These are phyloP conservation scores for Bryconaethiops microstoma DNA, from an alignment of 2,797 vertebrate species.

Conservation along the genomic window DNA sequence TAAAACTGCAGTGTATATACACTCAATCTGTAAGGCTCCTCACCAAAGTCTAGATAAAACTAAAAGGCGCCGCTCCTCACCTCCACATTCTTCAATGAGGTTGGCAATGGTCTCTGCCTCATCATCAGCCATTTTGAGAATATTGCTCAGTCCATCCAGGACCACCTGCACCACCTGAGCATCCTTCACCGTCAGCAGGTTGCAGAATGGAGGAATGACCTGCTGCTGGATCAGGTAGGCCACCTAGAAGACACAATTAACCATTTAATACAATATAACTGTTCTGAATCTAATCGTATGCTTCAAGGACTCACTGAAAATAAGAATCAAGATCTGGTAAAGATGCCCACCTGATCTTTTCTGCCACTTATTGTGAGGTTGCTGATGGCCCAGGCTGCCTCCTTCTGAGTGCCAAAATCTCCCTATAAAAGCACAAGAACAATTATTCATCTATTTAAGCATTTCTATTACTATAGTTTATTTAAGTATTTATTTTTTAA, in stretches of 20 bases:
- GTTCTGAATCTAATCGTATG: neutral
- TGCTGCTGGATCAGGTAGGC: slow-evolving; percentile 97
- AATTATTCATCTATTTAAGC: too few species aligned
- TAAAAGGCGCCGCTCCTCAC: slow-evolving; percentile 67
- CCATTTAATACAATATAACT: neutral
- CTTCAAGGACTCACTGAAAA: neutral
- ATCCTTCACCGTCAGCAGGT: slow-evolving; percentile 97
- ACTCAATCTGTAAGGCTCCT: too few species aligned
- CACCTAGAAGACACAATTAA: slow-evolving; percentile 77
- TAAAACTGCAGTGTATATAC: too few species aligned
- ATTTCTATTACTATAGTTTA: too few species aligned
- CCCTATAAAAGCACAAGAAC: slow-evolving; percentile 76
- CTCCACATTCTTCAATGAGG: slow-evolving; percentile 98
- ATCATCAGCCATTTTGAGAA: slow-evolving; percentile 99
- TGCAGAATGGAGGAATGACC: slow-evolving; percentile 98
- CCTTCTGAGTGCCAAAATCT: slow-evolving; percentile 98
- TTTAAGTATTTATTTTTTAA: too few species aligned
- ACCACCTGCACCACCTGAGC: slow-evolving; percentile 98
- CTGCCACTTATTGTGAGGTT: slow-evolving; percentile 99
- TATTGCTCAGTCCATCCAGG: slow-evolving; percentile 98
- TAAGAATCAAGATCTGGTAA: neutral
- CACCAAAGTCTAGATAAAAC: neutral
- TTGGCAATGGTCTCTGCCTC: slow-evolving; percentile 97
- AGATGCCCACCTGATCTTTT: slow-evolving; percentile 89
- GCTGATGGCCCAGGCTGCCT: slow-evolving; percentile 99